Evolutionary conservation across 2,888 invertebrate species (phyloP).

Genomic region (Germaria angustata): DNA sequence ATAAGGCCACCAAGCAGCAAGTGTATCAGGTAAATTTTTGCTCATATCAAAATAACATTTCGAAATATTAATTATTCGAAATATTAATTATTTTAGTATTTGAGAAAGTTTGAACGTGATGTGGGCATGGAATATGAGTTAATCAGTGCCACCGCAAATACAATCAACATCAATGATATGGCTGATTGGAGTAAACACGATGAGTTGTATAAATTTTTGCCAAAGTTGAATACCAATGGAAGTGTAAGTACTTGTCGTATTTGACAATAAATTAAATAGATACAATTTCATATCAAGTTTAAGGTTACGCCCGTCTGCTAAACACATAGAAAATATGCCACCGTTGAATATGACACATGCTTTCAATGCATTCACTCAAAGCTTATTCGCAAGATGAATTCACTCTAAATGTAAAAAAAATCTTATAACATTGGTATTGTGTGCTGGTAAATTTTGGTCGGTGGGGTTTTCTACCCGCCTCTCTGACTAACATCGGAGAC

Average conservation of each 20-base stretch:
- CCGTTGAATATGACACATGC: constrained; percentile 46
- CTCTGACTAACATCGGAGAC: constrained; percentile 13
- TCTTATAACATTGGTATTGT: not conserved
- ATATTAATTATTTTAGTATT: constrained; percentile 63
- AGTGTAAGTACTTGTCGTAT: constrained; percentile 34
- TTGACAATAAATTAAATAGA: not conserved
- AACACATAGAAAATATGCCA: not conserved
- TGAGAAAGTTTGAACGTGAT: constrained; percentile 66
- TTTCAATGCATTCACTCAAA: constrained; percentile 3
- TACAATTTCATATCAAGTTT: constrained; percentile 51
- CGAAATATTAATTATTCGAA: not conserved
- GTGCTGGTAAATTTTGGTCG: not conserved
- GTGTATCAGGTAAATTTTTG: constrained; percentile 25
- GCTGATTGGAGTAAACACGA: constrained; percentile 69
- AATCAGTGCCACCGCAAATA: constrained; percentile 28
- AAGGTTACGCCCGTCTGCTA: constrained; percentile 13
- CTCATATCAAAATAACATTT: not conserved
- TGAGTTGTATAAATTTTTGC: constrained; percentile 75
- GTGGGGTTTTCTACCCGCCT: not conserved
- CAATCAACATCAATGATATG: constrained; percentile 71
- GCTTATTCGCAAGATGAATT: not conserved
- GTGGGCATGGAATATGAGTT: constrained; percentile 63
- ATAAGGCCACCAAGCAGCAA: constrained; percentile 6
- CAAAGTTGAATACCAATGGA: constrained; percentile 68
- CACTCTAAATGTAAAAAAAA: not conserved